phyloP scores from a whole-genome alignment of 2,113 vertebrate species.

The Platanista minor region DNA sequence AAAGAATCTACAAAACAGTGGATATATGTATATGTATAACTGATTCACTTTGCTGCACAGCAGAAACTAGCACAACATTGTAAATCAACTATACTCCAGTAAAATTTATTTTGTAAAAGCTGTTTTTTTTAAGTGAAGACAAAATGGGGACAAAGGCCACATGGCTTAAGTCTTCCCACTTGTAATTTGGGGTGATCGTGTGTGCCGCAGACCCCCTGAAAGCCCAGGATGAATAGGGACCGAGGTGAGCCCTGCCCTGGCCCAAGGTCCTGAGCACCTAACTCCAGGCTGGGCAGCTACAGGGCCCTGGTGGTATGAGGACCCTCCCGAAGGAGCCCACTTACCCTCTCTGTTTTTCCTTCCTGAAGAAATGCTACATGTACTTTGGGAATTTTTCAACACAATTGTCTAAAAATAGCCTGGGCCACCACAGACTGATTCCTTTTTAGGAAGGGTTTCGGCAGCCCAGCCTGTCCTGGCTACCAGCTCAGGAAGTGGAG shows the following conservation, averaged over 20 bases:
- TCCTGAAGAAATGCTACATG: conserved; percentile 11
- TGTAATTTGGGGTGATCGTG: not conserved
- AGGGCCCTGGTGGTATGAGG: not conserved
- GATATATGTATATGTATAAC: rapidly evolving
- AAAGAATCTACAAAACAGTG: rapidly evolving
- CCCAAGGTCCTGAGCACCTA: not conserved
- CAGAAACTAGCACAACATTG: not conserved
- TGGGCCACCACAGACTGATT: not conserved
- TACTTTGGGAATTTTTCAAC: conserved; percentile 57
- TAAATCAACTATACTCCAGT: not conserved
- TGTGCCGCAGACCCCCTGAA: not conserved
- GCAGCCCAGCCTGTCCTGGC: conserved; percentile 32
- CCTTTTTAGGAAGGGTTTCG: conserved; percentile 70
- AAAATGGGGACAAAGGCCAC: not conserved
- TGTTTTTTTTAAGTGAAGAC: not conserved
- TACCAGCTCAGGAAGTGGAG: conserved; percentile 52
- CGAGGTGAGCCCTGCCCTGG: not conserved
- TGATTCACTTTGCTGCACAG: not conserved
- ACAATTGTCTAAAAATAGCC: conserved; percentile 67
- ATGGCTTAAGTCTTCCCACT: not conserved
- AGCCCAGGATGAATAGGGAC: not conserved
- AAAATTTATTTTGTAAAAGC: not conserved
- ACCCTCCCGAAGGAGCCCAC: not conserved
- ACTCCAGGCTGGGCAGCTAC: not conserved
- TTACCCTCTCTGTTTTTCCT: not conserved